Conservation (phyloP, 2,113 vertebrate genomes). For the rabbit (Oryctolagus cuniculus) region mOryCun1.1 NC_091451.1:25995001-25995500, state of each 20-base stretch:
- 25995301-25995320: background rate
- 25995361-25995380: constrained; percentile 32
- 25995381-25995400: background rate
- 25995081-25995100: constrained; percentile 47
- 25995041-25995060: constrained; percentile 72
- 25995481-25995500: background rate
- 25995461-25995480: background rate
- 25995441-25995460: background rate
- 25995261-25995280: constrained; percentile 68
- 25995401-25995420: background rate
- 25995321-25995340: background rate
- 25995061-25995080: constrained; percentile 65
- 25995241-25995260: constrained; percentile 45
- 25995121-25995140: constrained; percentile 63
- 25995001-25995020: constrained; percentile 57
- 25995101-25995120: constrained; percentile 76
- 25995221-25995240: constrained; percentile 66
- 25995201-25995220: constrained; percentile 71
- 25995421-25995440: background rate
- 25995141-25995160: constrained; percentile 74
- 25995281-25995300: background rate
- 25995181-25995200: constrained; percentile 75
- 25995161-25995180: constrained; percentile 70
- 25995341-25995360: constrained; percentile 8
- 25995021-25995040: constrained; percentile 53